A percentile compares a stretch with the other conserved stretches of the same genome.
phyloP scores from a whole-genome alignment of 2,113 vertebrate genomes.

The Colistium nudipinnis region DNA sequence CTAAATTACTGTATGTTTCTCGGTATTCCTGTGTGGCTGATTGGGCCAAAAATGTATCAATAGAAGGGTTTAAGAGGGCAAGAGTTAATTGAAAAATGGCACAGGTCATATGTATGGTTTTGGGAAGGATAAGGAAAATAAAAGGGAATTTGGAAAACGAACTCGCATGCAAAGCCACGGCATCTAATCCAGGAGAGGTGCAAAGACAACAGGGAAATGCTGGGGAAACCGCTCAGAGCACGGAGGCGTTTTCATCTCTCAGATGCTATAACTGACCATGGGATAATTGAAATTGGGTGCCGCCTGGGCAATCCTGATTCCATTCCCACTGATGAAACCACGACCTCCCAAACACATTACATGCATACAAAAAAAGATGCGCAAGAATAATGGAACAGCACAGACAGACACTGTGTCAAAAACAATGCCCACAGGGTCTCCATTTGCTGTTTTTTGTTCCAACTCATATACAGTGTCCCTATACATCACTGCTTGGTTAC shows the following conservation, averaged over 20 bases:
- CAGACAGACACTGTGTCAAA: slow-evolving; percentile 43
- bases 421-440: slow-evolving; percentile 42
- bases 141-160: slow-evolving; percentile 48
- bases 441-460: slow-evolving; percentile 36
- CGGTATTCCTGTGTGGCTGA: slow-evolving; percentile 41
- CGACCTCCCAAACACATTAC: slow-evolving; percentile 33
- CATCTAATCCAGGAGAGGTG: slow-evolving; percentile 39
- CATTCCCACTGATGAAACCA: slow-evolving; percentile 55
- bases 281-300: slow-evolving; percentile 61
- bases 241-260: slow-evolving; percentile 31
- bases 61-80: slow-evolving; percentile 35
- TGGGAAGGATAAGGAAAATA: slow-evolving; percentile 37
- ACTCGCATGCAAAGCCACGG: neutral
- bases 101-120: slow-evolving; percentile 36
- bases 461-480: slow-evolving; percentile 12
- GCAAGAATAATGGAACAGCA: slow-evolving; percentile 57
- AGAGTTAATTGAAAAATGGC: slow-evolving; percentile 32
- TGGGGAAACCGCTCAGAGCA: slow-evolving; percentile 25
- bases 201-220: slow-evolving; percentile 30
- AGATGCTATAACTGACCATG: slow-evolving; percentile 47
- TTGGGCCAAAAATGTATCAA: slow-evolving; percentile 40
- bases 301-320: slow-evolving; percentile 43
- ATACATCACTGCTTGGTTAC: slow-evolving; percentile 60
- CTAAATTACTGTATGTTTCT: slow-evolving; percentile 42
- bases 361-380: slow-evolving; percentile 53